These are phyloP conservation scores for Zoroaster sp. DNA, from an alignment of 53 echinoderm and acorn worm genomes.

Conservation along the genomic window DNA sequence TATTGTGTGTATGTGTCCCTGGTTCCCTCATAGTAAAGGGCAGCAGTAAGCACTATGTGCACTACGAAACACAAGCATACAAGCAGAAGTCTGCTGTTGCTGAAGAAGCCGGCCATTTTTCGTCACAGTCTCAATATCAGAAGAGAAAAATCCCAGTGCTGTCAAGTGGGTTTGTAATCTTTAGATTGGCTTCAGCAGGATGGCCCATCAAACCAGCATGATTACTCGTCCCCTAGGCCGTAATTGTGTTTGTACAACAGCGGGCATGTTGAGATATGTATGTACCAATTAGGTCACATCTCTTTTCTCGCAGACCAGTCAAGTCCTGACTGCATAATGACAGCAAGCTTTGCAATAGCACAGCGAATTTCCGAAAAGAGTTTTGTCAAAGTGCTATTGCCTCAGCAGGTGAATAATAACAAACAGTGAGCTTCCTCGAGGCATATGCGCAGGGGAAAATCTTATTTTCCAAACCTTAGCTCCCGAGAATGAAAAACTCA, in stretches of 20 bases:
- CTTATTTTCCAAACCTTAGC: background rate
- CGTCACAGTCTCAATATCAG: background rate
- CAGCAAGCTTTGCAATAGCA: background rate
- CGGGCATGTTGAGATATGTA: conserved; percentile 10
- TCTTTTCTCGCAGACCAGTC: conserved; percentile 14
- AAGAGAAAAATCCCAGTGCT: background rate
- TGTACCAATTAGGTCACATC: background rate
- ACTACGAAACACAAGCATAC: conserved; percentile 22
- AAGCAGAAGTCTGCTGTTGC: background rate
- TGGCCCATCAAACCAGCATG: background rate
- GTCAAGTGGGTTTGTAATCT: background rate
- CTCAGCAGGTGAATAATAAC: conserved; percentile 5
- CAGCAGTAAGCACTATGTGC: background rate
- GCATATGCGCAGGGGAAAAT: background rate
- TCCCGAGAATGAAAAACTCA: background rate
- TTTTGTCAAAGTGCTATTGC: background rate
- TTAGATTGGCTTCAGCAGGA: background rate
- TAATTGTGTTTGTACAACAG: conserved; percentile 15
- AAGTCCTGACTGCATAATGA: background rate
- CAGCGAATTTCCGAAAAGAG: background rate
- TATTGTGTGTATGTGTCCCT: conserved; percentile 70
- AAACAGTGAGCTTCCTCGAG: background rate
- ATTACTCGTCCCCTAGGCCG: conserved; percentile 1
- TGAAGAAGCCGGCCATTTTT: conserved; percentile 14
- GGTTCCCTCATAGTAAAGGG: conserved; percentile 60